phyloP scores from a whole-genome alignment of 2,113 vertebrate genomes.

The Tyrannus savana region DNA sequence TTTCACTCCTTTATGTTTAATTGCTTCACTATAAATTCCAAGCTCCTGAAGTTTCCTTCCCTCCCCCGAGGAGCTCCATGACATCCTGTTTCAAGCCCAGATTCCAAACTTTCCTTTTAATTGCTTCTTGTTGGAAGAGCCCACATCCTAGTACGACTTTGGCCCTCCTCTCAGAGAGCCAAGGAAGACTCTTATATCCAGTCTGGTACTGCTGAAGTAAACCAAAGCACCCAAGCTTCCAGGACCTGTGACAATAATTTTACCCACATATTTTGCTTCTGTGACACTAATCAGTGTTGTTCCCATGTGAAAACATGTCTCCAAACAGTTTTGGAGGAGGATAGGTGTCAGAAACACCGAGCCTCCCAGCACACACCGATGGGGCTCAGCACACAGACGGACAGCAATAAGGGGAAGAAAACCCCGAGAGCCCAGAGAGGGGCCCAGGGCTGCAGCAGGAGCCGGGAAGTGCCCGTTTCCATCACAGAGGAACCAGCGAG shows the following conservation, averaged over 20 bases:
- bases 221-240: background rate
- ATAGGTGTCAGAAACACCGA: background rate
- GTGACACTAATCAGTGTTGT: background rate
- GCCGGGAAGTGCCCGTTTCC: background rate
- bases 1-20: background rate
- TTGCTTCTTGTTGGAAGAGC: background rate
- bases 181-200: background rate
- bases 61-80: background rate
- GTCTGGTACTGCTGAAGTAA: background rate
- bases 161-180: background rate
- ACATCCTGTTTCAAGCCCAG: background rate
- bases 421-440: background rate
- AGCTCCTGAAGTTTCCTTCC: background rate
- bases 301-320: accelerated
- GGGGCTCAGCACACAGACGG: background rate
- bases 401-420: background rate
- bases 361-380: background rate
- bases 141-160: accelerated
- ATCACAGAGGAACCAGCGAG: background rate
- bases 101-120: background rate
- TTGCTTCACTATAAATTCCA: background rate
- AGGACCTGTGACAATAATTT: background rate
- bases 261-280: background rate
- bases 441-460: background rate
- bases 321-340: background rate